phyloP scores from a whole-genome alignment of 1,140 invertebrate genomes.

The Platorchestia sp. region DNA sequence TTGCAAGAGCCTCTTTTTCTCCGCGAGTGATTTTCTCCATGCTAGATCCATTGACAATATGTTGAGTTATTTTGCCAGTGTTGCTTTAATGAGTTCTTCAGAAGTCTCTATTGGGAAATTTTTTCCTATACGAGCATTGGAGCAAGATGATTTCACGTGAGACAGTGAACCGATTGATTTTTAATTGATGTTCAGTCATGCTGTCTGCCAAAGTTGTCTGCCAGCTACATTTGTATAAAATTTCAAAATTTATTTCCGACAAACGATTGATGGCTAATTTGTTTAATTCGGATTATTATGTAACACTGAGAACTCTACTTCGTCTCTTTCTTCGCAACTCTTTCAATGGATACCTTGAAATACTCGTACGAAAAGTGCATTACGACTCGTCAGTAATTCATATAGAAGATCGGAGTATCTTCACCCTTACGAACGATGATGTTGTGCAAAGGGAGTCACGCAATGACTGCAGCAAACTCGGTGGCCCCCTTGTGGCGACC shows the following conservation, averaged over 20 bases:
- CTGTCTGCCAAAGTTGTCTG: neutral
- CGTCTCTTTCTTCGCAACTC: neutral
- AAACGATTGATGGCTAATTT: neutral
- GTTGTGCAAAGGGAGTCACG: neutral
- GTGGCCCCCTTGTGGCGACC: neutral
- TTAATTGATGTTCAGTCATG: neutral
- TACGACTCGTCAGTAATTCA: neutral
- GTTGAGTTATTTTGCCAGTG: neutral
- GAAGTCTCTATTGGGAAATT: neutral
- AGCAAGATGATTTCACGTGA: neutral
- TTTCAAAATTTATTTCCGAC: neutral
- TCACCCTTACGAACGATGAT: neutral
- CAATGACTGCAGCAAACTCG: neutral
- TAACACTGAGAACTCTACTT: neutral
- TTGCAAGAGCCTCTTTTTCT: neutral
- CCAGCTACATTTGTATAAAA: neutral
- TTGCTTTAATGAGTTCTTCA: neutral
- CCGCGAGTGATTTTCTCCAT: neutral
- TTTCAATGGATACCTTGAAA: too few species aligned
- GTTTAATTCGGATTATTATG: neutral
- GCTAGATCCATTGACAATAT: neutral
- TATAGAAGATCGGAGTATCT: neutral
- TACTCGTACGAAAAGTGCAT: too few species aligned
- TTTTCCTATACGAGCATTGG: neutral
- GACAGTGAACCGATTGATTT: neutral